Base-by-base conservation (phyloP, 2,113 vertebrate species). In the Sterrhoptilus dennistouni region DNA sequence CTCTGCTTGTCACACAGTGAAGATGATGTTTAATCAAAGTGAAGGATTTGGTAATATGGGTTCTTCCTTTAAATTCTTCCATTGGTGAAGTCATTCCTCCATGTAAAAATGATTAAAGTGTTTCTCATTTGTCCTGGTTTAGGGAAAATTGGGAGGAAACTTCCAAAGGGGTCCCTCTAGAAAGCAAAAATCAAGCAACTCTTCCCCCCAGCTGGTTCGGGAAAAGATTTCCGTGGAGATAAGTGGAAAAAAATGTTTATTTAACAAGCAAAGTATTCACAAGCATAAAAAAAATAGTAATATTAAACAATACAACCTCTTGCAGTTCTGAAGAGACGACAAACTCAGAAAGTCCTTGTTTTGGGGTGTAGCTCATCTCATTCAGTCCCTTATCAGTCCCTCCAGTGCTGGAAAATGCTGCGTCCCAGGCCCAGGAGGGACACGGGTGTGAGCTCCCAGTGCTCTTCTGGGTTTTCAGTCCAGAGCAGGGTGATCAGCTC, bases 1-100 rank as follows among this genome's bases (percentile, higher is more conserved):
- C 74, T 99, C 98, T 79, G 98, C 98, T 96, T 99, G 99, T 95
- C 98, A 80, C 93, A 99, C 98, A 0, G 97, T 99, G 92, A 98
- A 97, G 83, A 98, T 98, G 96, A 95, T 94, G 23, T 99, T 99
- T 96, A 98, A 99, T 86, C 98, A 98, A 87, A 99, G 96, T 60
- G 98, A 99, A 95, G 99, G 99, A 97, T 98, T 99, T 53, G 99
- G 99, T 99, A 98, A 98, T 96, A 92, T 15, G 22, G 15, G 3
- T 53, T 83, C 16, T 44, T 88, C 35, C 79, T 77, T 66, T 36
- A 74, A 65, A 29, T 33, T 71, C 6, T 61, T 68, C 22, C 13
- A 2, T 19, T 79, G 49, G 6, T 79, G 25, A 70, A 76, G 23
- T 79, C 0, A 28, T 86, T 92, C 89, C 21, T 53, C 14, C 38